Conservation (phyloP, 2,888 invertebrate species). For the Strigamia crassipes region DNA sequence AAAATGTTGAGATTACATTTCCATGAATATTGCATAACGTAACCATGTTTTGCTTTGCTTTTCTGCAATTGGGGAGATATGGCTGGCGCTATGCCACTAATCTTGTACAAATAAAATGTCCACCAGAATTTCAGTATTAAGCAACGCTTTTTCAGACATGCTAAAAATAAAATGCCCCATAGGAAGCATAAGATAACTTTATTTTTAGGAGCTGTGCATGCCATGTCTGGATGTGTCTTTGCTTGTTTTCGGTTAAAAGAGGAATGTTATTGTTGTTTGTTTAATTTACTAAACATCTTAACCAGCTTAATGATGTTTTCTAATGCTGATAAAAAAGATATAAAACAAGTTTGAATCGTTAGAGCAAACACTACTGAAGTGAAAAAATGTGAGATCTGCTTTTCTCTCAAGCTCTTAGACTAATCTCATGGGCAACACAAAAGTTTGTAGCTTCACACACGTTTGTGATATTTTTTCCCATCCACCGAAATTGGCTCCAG, state of each 20-base stretch:
- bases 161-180: not conserved
- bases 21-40: too few relatives aligned
- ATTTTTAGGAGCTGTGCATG: not conserved
- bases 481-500: not conserved
- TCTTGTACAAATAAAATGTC: constrained; percentile 5
- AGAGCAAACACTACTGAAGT: not conserved
- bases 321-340: not conserved
- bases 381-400: not conserved
- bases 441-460: constrained; percentile 10
- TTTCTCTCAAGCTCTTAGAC: not conserved
- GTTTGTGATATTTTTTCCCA: not conserved
- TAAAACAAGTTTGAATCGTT: constrained; percentile 3
- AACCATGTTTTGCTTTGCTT: not conserved
- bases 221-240: not conserved
- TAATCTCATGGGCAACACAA: constrained; percentile 13
- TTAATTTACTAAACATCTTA: not conserved
- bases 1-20: not conserved
- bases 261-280: not conserved
- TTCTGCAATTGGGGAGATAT: not conserved
- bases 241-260: not conserved
- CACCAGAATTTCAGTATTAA: not conserved
- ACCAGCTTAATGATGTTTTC: not conserved
- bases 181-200: not conserved
- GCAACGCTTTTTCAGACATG: not conserved
- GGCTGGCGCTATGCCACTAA: not conserved